Base-by-base conservation (phyloP, 2,888 invertebrate genomes). In the Pantelozetes paolii region DNA sequence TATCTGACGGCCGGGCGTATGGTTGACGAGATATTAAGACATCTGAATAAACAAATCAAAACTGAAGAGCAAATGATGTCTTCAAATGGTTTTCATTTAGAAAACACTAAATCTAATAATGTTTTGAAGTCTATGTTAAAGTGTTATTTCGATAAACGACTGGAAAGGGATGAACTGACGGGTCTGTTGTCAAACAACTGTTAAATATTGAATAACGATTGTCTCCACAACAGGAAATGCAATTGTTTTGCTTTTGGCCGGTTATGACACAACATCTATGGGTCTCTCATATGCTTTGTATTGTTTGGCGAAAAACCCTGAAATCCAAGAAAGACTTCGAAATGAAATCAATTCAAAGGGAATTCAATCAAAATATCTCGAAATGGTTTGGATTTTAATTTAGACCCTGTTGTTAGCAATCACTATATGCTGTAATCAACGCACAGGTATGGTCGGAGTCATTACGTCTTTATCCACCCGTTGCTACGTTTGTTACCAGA, bases 201-300 rank as follows among this genome's bases (percentile, higher is more conserved):
- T 20, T 2, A 9, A 6, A 23, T 50, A 20, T 45, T 45, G n/a
- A 36, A 36, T 8, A 36, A 36, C 9, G 36, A 36, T 36, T 36
- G 9, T 36, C 36, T 36, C 36, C 5, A 36, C 5, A 36, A 72
- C 75, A 36, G 77, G 76, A 13, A 78, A 78, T 62, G 71, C 75
- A 13, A 74, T 77, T 11, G 48, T 77, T 1, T 73, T 77, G 26
- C 40, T 77, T 28, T 32, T 78, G 40, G 77, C 77, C n/a, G 78
- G 77, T 0, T 78, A 76, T 57, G 86, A 86, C 78, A 86, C 86
- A 0, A 85, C 85, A 0, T 83, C 85, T 36, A 83, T 83, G 1
- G 82, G 84, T 5, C 78, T 86, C 42, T 82, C 82, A 2, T 85
- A 83, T 78, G 81, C 83, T 15, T 80, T 83, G 73, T 84, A 83